Evolutionary conservation across 1,140 invertebrate species (phyloP).

Genomic region (Dryas iulia): DNA sequence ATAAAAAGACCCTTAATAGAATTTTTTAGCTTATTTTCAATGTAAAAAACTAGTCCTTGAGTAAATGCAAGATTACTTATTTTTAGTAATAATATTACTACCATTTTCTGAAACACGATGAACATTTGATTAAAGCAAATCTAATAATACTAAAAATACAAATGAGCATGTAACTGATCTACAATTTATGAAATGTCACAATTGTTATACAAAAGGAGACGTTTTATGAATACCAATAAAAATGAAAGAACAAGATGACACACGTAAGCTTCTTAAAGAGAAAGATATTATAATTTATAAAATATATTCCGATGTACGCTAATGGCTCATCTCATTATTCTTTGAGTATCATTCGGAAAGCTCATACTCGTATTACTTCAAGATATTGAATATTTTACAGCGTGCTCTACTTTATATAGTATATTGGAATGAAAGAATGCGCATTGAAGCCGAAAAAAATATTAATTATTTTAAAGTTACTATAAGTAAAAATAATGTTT

Average conservation of each 20-base stretch:
- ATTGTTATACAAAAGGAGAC: not conserved
- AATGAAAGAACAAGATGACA: not conserved
- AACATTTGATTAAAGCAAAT: not conserved
- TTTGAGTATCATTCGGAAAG: slow-evolving; percentile 22
- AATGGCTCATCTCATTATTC: slow-evolving; percentile 24
- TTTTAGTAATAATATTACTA: not conserved
- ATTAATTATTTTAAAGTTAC: too few relatives aligned
- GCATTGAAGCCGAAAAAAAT: too few relatives aligned
- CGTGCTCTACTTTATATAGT: not conserved
- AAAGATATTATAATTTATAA: slow-evolving; percentile 8
- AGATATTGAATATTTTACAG: slow-evolving; percentile 6
- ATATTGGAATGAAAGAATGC: too few relatives aligned
- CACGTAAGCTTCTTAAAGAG: not conserved
- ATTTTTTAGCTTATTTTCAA: too few relatives aligned
- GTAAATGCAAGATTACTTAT: too few relatives aligned
- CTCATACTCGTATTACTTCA: slow-evolving; percentile 8
- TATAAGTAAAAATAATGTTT: too few relatives aligned
- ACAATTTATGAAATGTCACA: not conserved
- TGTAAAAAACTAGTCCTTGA: too few relatives aligned
- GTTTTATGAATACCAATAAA: not conserved
- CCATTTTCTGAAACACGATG: not conserved
- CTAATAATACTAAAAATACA: not conserved
- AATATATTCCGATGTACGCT: slow-evolving; percentile 9
- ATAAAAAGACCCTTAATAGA: too few relatives aligned
- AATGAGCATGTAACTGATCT: not conserved